phyloP scores from a whole-genome alignment of 2,888 invertebrate genomes.

The Ornithoptera alexandrae region DNA sequence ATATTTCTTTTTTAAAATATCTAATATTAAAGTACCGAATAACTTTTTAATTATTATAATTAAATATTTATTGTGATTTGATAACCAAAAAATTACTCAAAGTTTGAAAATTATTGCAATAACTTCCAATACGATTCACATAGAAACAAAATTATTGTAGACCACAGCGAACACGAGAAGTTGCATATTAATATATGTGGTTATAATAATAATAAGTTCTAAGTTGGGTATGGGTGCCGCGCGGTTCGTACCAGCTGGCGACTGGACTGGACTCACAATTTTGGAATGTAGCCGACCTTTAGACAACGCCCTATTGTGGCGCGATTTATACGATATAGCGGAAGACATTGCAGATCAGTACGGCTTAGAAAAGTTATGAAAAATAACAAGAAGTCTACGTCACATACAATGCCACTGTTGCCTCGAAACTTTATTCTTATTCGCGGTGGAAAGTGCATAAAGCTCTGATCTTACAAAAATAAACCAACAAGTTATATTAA shows the following conservation, averaged over 20 bases:
- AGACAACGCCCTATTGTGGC: constrained; percentile 47
- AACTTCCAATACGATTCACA: not conserved
- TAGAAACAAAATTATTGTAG: constrained; percentile 23
- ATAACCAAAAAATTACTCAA: not conserved
- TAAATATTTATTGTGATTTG: not conserved
- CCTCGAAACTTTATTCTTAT: too few relatives aligned
- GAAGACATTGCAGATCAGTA: not conserved
- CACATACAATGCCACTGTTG: not conserved
- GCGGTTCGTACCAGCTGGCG: constrained; percentile 58
- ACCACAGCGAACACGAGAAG: constrained; percentile 8
- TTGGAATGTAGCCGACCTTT: constrained; percentile 75
- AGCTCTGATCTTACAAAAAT: too few relatives aligned
- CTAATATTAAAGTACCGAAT: too few relatives aligned
- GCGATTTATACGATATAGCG: constrained; percentile 39
- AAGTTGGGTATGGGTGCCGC: constrained; percentile 44
- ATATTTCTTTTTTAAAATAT: too few relatives aligned
- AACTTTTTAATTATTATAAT: too few relatives aligned
- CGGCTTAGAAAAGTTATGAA: not conserved
- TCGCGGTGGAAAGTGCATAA: too few relatives aligned
- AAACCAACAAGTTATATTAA: too few relatives aligned
- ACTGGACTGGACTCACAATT: constrained; percentile 62
- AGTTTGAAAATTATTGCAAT: not conserved
- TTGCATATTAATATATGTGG: constrained; percentile 12
- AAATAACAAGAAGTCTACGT: not conserved
- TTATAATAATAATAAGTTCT: constrained; percentile 31